A percentile compares a stretch with the other conserved stretches of the same genome.
Evolutionary conservation across 2,797 vertebrate species (phyloP).

Genomic region (Parambassis ranga): DNA sequence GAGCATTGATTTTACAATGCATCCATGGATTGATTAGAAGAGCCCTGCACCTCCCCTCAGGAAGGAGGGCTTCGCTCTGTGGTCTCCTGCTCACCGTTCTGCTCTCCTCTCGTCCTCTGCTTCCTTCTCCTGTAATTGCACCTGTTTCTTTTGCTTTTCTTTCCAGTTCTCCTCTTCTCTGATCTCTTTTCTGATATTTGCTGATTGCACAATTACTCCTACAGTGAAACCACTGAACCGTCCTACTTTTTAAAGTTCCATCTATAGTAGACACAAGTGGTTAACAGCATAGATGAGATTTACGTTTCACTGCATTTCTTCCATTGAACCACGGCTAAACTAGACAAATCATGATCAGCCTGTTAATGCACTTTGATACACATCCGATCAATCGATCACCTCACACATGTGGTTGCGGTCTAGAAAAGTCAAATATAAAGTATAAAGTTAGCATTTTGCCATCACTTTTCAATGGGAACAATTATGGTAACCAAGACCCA

Average conservation of each 20-base stretch:
- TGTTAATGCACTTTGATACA: too few relatives aligned
- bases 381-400: too few relatives aligned
- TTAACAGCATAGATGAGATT: neutral
- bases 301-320: neutral
- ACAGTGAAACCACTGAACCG: slow-evolving; percentile 66
- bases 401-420: too few relatives aligned
- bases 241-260: neutral
- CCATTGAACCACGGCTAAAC: too few relatives aligned
- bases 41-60: slow-evolving; percentile 80
- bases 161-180: neutral
- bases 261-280: neutral
- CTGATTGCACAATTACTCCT: slow-evolving; percentile 76
- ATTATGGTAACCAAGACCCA: too few relatives aligned
- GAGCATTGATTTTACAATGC: slow-evolving; percentile 94
- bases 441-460: too few relatives aligned
- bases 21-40: slow-evolving; percentile 90
- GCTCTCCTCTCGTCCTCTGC: slow-evolving; percentile 15
- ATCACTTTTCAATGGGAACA: too few relatives aligned
- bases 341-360: too few relatives aligned
- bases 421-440: too few relatives aligned
- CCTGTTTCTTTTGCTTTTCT: slow-evolving; percentile 9
- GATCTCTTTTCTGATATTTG: slow-evolving; percentile 71
- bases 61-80: slow-evolving; percentile 66
- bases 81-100: slow-evolving; percentile 22
- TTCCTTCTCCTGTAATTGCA: slow-evolving; percentile 21